Conservation (phyloP, 2,888 invertebrate species). For the Cataglyphis rosenhaueri region DNA sequence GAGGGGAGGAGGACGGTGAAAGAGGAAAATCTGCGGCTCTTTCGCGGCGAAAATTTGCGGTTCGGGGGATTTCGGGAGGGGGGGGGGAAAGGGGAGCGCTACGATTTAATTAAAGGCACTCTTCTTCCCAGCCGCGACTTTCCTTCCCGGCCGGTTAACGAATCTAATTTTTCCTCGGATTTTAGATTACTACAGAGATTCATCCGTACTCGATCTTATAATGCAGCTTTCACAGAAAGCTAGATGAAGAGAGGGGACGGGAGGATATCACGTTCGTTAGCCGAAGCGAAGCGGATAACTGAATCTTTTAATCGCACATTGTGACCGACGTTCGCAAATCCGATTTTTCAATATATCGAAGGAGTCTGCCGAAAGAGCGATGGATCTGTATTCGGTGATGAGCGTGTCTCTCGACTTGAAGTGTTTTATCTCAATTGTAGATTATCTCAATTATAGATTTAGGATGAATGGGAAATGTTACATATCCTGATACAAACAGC, state of each 20-base stretch:
- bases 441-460: slow-evolving; percentile 1
- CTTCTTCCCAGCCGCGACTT: slow-evolving; percentile 56
- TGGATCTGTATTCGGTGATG: slow-evolving; percentile 1
- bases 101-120: slow-evolving; percentile 73
- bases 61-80: slow-evolving; percentile 26
- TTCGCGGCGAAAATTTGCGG: slow-evolving; percentile 56
- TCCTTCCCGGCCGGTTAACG: slow-evolving; percentile 71
- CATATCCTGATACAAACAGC: not conserved
- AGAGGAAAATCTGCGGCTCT: slow-evolving; percentile 18
- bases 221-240: slow-evolving; percentile 55
- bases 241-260: slow-evolving; percentile 9
- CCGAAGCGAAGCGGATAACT: slow-evolving; percentile 58
- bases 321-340: slow-evolving; percentile 63
- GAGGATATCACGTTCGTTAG: slow-evolving; percentile 64
- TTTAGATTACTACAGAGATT: slow-evolving; percentile 71
- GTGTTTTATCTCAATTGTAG: not conserved
- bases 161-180: slow-evolving; percentile 75
- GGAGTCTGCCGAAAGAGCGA: slow-evolving; percentile 28
- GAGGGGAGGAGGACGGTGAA: not conserved
- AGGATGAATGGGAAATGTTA: not conserved
- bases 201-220: slow-evolving; percentile 70
- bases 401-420: not conserved
- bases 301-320: slow-evolving; percentile 69
- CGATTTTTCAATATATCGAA: slow-evolving; percentile 52
- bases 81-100: slow-evolving; percentile 50